A percentile compares a stretch with the other conserved stretches of the same genome.
These are phyloP conservation scores for Leistus spinibarbis DNA, from an alignment of 2,888 invertebrate species.

Conservation along the genomic window DNA sequence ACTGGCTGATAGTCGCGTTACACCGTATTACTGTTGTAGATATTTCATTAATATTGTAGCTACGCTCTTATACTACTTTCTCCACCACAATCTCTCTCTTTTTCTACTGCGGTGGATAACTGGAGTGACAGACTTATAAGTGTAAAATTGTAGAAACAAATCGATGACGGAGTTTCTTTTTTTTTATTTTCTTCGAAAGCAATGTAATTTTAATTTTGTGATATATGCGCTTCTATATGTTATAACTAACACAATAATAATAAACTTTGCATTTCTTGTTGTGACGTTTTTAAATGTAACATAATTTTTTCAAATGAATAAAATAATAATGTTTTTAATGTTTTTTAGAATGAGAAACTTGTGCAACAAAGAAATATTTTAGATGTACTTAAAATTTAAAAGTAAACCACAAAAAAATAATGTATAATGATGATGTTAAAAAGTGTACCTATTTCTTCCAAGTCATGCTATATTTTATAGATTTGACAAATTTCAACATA, in stretches of 20 bases:
- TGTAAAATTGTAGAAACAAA: conserved; percentile 17
- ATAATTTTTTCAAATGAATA: conserved; percentile 9
- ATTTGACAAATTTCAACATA: not conserved
- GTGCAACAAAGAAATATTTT: conserved; percentile 30
- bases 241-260: conserved; percentile 36
- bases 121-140: conserved; percentile 21
- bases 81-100: not conserved
- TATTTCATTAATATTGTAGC: not conserved
- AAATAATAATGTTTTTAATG: conserved; percentile 37
- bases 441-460: conserved; percentile 39
- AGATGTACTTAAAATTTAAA: conserved; percentile 34
- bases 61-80: not conserved
- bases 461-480: not conserved
- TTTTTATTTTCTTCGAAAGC: conserved; percentile 20
- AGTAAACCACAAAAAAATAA: not conserved
- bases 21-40: conserved; percentile 1
- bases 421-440: conserved; percentile 27
- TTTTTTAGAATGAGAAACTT: conserved; percentile 29
- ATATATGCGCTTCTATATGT: conserved; percentile 29
- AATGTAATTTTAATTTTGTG: conserved; percentile 39
- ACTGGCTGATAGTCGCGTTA: conserved; percentile 31
- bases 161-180: conserved; percentile 34
- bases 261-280: conserved; percentile 39
- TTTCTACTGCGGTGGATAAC: not conserved
- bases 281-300: conserved; percentile 39